Evolutionary conservation across 2,888 invertebrate species (phyloP), one percentile per base, ranked within the genome.

Genomic region (Monoplex corrugatus): DNA sequence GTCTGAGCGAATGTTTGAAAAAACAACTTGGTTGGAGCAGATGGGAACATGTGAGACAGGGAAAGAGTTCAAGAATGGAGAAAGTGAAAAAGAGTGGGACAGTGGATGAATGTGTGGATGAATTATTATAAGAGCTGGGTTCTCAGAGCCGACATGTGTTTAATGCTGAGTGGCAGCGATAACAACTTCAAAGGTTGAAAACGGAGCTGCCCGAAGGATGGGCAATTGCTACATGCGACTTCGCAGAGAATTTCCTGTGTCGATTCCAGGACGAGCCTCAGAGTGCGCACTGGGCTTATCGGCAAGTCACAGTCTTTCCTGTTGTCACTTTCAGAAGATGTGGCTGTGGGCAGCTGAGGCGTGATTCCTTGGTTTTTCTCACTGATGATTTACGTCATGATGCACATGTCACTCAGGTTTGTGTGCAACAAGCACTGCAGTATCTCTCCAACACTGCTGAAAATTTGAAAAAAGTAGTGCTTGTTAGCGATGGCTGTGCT

Each of bases 251-350:
- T 43, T 89, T 87, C 40, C 75, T 87, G 16, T 87, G 87, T 43
- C 19, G n/a, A 40, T 72, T 83, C 50, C 89, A 87, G n/a, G 84
- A 89, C 16, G 63, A 89, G 63, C 83, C 85, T 1, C 89, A 89
- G 75, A 83, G 72, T 32, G 87, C 89, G 5, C 86, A 89, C 35
- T 89, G 45, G 87, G 87, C 82, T 8, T 85, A 89, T 45, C 44
- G 28, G n/a, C 89, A 89, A 40, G 87, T 89, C n/a, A 89, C 89
- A 2, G n/a, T 87, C 35, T 85, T 86, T 72, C 89, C 87, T 35
- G 45, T n/a, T 40, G 85, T 89, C 2, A 2, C 78, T 0, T 84
- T 57, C 35, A 50, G 19, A 10, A 78, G 40, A 23, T 89, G 86
- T 50, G 40, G n/a, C 32, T 89, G 89, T 78, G 43, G 43, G 35